Conservation (phyloP, 2,888 invertebrate genomes). For the Perizoma affinitatum region DNA sequence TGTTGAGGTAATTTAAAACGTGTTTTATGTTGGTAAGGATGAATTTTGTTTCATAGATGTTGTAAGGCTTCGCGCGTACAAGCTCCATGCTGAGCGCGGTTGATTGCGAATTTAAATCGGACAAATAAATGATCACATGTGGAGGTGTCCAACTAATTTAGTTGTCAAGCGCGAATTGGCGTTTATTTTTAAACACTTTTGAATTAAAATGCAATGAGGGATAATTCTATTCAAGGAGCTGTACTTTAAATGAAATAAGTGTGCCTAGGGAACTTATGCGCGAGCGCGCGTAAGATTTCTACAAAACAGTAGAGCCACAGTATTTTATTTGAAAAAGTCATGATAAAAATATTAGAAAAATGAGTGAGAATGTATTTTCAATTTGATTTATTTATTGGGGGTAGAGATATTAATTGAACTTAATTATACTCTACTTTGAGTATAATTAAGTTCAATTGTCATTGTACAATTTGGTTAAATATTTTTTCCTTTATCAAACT, state of each 20-base stretch:
- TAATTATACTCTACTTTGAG: too few relatives aligned
- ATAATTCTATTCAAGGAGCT: constrained; percentile 28
- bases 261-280: too few relatives aligned
- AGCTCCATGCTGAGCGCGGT: constrained; percentile 47
- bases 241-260: constrained; percentile 11
- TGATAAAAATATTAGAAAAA: too few relatives aligned
- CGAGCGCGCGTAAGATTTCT: too few relatives aligned
- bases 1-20: constrained; percentile 11
- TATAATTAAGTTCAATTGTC: too few relatives aligned
- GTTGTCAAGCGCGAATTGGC: constrained; percentile 48
- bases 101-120: constrained; percentile 58
- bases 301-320: too few relatives aligned
- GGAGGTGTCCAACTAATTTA: constrained; percentile 56
- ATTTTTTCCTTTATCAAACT: constrained; percentile 40
- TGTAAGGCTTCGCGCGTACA: constrained; percentile 31
- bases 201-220: constrained; percentile 34
- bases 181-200: constrained; percentile 42
- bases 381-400: too few relatives aligned
- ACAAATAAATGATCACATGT: constrained; percentile 54
- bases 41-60: constrained; percentile 19
- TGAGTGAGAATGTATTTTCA: too few relatives aligned
- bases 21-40: constrained; percentile 17
- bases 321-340: too few relatives aligned
- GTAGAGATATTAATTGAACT: too few relatives aligned
- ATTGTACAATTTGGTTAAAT: not conserved